phyloP scores from a whole-genome alignment of 2,888 invertebrate genomes.

The Steinernema hermaphroditum region DNA sequence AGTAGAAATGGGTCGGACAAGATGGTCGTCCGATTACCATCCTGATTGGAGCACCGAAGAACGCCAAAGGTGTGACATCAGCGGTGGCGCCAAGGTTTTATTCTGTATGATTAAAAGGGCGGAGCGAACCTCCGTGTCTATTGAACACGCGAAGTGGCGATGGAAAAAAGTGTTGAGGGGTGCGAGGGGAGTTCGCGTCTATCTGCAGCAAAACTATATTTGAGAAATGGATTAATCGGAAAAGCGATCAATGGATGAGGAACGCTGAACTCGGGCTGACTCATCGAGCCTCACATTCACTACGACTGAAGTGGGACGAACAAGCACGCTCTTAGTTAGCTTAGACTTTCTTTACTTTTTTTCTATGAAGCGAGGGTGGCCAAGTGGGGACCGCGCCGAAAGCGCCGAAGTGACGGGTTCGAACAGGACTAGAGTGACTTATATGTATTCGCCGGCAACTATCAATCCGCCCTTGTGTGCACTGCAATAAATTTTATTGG shows the following conservation, averaged over 20 bases:
- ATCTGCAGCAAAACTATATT: constrained; percentile 13
- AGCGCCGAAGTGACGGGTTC: neutral
- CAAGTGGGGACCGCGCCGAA: neutral
- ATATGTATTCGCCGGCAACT: constrained; percentile 4
- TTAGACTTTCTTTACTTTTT: neutral
- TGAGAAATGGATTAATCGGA: constrained; percentile 26
- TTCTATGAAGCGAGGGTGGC: neutral
- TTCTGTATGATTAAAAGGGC: constrained; percentile 25
- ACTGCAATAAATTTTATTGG: constrained; percentile 25
- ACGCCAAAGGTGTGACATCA: constrained; percentile 29
- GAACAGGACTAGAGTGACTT: neutral
- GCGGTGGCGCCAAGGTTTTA: constrained; percentile 25
- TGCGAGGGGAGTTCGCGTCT: neutral
- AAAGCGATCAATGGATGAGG: neutral
- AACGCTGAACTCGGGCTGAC: neutral
- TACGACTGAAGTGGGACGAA: neutral
- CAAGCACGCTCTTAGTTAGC: constrained; percentile 12
- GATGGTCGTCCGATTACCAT: neutral
- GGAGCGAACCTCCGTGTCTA: constrained; percentile 27
- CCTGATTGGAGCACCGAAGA: neutral
- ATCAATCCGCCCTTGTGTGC: constrained; percentile 28
- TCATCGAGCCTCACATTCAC: neutral
- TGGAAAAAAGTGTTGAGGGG: constrained; percentile 19
- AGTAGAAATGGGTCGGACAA: neutral
- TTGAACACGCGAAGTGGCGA: neutral